phyloP scores from a whole-genome alignment of 2,113 vertebrate species.

The Ondatra zibethicus region DNA sequence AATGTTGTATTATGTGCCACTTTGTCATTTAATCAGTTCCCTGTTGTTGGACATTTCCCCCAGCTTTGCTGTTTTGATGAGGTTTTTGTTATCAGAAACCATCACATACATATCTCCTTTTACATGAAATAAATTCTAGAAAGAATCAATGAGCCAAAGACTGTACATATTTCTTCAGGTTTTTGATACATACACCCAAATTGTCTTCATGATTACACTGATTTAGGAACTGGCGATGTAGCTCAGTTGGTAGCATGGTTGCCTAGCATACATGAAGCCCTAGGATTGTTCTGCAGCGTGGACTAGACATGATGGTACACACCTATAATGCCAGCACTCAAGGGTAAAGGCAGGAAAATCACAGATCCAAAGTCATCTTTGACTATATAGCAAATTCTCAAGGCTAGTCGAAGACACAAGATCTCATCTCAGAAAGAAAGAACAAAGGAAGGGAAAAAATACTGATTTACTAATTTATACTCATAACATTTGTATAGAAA shows the following conservation, averaged over 20 bases:
- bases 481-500: not conserved
- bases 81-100: not conserved
- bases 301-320: too few relatives aligned
- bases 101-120: not conserved
- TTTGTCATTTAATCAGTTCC: not conserved
- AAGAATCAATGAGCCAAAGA: not conserved
- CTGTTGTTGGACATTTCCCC: not conserved
- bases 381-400: not conserved
- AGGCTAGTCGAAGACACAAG: too few relatives aligned
- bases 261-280: not conserved
- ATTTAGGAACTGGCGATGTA: not conserved
- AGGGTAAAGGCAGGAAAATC: not conserved
- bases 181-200: not conserved
- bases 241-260: not conserved
- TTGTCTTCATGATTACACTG: not conserved
- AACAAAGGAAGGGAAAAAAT: not conserved
- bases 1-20: not conserved
- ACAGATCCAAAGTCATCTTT: not conserved
- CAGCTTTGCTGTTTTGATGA: not conserved
- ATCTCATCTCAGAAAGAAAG: not conserved
- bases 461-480: not conserved
- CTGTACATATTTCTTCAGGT: not conserved
- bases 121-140: slow-evolving; percentile 5
- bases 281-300: too few relatives aligned
- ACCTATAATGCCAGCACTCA: not conserved